phyloP scores from a whole-genome alignment of 2,888 invertebrate species.

The Ormyrus rosae region DNA sequence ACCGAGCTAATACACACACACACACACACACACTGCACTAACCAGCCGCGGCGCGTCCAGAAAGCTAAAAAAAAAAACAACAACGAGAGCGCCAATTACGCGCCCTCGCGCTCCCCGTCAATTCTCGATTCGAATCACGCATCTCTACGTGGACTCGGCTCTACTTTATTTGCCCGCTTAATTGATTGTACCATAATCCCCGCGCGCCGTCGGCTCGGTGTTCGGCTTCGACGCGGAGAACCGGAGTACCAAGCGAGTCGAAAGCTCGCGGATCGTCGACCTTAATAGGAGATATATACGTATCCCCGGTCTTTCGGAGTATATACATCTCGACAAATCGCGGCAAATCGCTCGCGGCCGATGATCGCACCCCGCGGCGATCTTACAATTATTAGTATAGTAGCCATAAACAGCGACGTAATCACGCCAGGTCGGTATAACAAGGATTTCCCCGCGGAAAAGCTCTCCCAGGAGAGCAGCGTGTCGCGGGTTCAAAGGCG shows the following conservation, averaged over 20 bases:
- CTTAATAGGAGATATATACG: not conserved
- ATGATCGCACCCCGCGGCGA: too few relatives aligned
- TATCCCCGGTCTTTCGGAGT: not conserved
- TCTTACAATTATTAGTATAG: too few relatives aligned
- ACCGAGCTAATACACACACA: not conserved
- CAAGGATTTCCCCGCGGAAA: too few relatives aligned
- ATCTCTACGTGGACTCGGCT: not conserved
- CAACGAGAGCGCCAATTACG: slow-evolving; percentile 49
- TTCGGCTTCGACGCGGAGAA: not conserved
- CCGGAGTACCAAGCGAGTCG: not conserved
- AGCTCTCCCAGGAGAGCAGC: not conserved
- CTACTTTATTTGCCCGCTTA: slow-evolving; percentile 16
- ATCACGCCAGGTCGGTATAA: too few relatives aligned
- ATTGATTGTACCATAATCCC: slow-evolving; percentile 22
- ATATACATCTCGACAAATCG: too few relatives aligned
- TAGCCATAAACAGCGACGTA: too few relatives aligned
- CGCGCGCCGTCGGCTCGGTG: not conserved
- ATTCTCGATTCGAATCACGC: slow-evolving; percentile 37
- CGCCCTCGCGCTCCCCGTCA: slow-evolving; percentile 22
- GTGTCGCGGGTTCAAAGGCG: not conserved
- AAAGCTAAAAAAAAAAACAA: slow-evolving; percentile 25
- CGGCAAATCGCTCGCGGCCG: too few relatives aligned
- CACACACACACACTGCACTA: not conserved
- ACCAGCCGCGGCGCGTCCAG: slow-evolving; percentile 8
- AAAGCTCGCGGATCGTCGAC: not conserved